Evolutionary conservation across 2,888 invertebrate genomes (phyloP).

Genomic region (Chydorus sphaericus): DNA sequence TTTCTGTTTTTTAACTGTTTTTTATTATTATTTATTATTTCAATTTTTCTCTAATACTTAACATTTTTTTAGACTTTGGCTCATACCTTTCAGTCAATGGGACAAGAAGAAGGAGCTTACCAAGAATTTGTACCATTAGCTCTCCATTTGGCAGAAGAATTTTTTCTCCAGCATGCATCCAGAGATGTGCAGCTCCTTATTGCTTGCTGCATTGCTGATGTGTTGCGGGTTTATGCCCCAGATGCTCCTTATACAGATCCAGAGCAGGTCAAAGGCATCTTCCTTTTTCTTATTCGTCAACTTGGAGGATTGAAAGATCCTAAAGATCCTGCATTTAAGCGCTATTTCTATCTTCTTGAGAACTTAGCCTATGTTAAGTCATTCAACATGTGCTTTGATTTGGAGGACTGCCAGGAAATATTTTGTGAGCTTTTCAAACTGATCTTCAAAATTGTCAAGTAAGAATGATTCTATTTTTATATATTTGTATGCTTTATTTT

Average conservation of each 20-base stretch:
- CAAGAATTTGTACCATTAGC: conserved; percentile 84
- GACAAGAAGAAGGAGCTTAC: conserved; percentile 87
- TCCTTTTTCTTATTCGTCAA: conserved; percentile 87
- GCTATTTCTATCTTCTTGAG: conserved; percentile 92
- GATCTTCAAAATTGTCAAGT: conserved; percentile 94
- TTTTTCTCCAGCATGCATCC: conserved; percentile 74
- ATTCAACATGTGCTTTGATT: conserved; percentile 95
- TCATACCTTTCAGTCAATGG: conserved; percentile 89
- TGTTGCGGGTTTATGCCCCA: conserved; percentile 88
- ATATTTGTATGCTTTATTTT: neutral
- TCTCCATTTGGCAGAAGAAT: conserved; percentile 80
- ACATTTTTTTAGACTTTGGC: conserved; percentile 55
- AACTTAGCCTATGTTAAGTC: conserved; percentile 95
- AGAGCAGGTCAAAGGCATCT: conserved; percentile 77
- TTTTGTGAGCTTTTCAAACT: conserved; percentile 83
- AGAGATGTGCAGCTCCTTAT: conserved; percentile 86
- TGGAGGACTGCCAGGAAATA: conserved; percentile 94
- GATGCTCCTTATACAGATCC: conserved; percentile 95
- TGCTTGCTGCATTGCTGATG: conserved; percentile 95
- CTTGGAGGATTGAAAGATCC: conserved; percentile 85
- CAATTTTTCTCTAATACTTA: neutral
- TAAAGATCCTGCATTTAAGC: conserved; percentile 91
- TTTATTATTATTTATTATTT: neutral
- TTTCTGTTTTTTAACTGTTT: neutral
- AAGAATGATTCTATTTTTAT: conserved; percentile 30